These are phyloP conservation scores for Lutraria rhynchaena DNA, from an alignment of 1,140 invertebrate species.

Conservation along the genomic window DNA sequence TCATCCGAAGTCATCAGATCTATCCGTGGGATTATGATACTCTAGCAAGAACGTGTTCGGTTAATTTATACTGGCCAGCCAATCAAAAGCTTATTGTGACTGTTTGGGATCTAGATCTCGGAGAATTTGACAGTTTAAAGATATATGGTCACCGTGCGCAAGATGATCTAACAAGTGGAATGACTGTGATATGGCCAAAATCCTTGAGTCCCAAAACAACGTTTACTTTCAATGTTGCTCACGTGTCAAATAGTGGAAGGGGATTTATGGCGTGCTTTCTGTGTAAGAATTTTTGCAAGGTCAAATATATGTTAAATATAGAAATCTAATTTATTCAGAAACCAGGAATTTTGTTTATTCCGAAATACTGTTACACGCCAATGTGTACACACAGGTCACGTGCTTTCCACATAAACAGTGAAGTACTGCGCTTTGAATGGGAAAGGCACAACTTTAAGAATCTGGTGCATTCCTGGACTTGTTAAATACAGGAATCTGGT, in stretches of 20 bases:
- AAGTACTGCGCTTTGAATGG: too few relatives aligned
- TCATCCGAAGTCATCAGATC: conserved; percentile 30
- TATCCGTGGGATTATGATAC: conserved; percentile 35
- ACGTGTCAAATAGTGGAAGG: conserved; percentile 4
- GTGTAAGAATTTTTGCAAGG: conserved; percentile 39
- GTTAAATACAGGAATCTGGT: too few relatives aligned
- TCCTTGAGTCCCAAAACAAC: neutral
- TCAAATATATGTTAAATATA: too few relatives aligned
- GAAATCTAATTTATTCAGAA: too few relatives aligned
- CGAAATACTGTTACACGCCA: too few relatives aligned
- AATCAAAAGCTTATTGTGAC: conserved; percentile 7
- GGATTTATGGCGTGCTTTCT: conserved; percentile 35
- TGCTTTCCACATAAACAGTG: too few relatives aligned
- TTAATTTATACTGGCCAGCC: conserved; percentile 1
- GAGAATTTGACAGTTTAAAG: conserved; percentile 11
- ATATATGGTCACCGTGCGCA: neutral
- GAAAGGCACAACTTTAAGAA: too few relatives aligned
- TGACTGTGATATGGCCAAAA: neutral
- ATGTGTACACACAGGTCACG: too few relatives aligned
- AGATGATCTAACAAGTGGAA: neutral
- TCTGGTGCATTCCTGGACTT: too few relatives aligned
- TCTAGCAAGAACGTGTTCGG: neutral
- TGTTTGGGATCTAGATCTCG: conserved; percentile 17
- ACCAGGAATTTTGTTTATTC: too few relatives aligned
- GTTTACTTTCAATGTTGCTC: neutral